These are phyloP conservation scores for Diadegma fenestrale DNA, from an alignment of 2,888 invertebrate genomes.

Conservation along the genomic window DNA sequence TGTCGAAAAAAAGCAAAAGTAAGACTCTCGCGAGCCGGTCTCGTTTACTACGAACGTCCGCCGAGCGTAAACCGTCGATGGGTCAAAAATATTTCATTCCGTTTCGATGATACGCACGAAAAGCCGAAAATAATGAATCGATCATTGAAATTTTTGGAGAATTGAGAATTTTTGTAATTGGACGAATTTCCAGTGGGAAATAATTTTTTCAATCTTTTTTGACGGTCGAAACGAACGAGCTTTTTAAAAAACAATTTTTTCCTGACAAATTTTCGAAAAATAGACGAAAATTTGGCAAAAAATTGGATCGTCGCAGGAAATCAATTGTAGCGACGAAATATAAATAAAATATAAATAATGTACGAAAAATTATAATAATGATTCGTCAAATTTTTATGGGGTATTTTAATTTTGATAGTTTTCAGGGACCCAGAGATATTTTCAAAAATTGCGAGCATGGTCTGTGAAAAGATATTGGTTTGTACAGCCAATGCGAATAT, in stretches of 20 bases:
- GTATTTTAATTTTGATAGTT: background rate
- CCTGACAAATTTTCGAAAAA: too few species aligned
- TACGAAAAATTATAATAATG: background rate
- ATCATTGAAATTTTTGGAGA: background rate
- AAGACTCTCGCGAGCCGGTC: background rate
- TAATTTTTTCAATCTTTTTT: background rate
- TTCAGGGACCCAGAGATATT: background rate
- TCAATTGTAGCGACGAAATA: too few species aligned
- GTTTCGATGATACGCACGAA: background rate
- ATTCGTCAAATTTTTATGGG: background rate
- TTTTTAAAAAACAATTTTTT: background rate
- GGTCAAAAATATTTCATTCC: background rate
- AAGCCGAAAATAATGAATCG: background rate
- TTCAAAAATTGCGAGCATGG: slow-evolving; percentile 48
- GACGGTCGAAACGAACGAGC: background rate
- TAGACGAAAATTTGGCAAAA: too few species aligned
- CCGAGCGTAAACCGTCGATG: slow-evolving; percentile 7
- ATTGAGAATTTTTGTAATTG: background rate
- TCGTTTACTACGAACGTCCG: slow-evolving; percentile 18
- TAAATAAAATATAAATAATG: too few species aligned
- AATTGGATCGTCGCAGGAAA: too few species aligned
- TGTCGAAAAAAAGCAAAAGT: background rate
- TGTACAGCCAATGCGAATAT: slow-evolving; percentile 59
- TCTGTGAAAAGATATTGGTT: slow-evolving; percentile 55
- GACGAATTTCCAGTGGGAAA: background rate